Evolutionary conservation across 2,797 vertebrate species (phyloP), one percentile per base, ranked within the genome.

Genomic region (Pangasius djambal): DNA sequence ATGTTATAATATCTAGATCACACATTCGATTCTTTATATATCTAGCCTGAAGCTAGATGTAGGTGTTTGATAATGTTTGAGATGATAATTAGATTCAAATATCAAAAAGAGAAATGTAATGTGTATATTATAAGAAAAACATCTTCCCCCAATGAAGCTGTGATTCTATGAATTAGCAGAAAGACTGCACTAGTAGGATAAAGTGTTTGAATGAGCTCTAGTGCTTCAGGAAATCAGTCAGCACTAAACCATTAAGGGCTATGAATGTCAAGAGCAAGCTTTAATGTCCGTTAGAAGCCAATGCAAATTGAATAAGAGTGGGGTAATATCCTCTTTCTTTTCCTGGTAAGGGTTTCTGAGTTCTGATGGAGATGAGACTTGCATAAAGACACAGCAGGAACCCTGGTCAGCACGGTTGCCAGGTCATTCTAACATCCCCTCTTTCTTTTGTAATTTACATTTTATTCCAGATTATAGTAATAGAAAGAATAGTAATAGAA

Each of bases 201-300:
- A 83, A 65, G 59, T 63, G 57, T 37, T 2, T 44, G 6, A 83
- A 83, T 63, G 34, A 83, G 25, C 37, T 63, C 34, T 15, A 28
- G 13, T 63, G 37, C 59, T 83, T 83, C 34, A 44, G 59, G 22
- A 65, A 83, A 37, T 83, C 81, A 48, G 59, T 65, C 81, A 83
- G 59, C 59, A 16, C 22, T 44, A n/a, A 44, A 65, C 37, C 61
- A 65, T 83, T 83, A 83, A 5, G 15, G 25, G 37, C 3, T 65
- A 83, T 48, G 37, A 83, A 83, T 83, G 25, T 83, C 81, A 65
- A 83, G 59, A 65, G 59, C 59, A 48, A 83, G 59, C 59, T 83
- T 63, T n/a, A 65, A 65, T 65, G 81, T 83, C 37, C 0, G 5
- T 16, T 28, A 82, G 57, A 63, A 63, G 79, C 22, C 59, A 31